phyloP scores from a whole-genome alignment of 2,113 vertebrate genomes.

The Capreolus pygargus region DNA sequence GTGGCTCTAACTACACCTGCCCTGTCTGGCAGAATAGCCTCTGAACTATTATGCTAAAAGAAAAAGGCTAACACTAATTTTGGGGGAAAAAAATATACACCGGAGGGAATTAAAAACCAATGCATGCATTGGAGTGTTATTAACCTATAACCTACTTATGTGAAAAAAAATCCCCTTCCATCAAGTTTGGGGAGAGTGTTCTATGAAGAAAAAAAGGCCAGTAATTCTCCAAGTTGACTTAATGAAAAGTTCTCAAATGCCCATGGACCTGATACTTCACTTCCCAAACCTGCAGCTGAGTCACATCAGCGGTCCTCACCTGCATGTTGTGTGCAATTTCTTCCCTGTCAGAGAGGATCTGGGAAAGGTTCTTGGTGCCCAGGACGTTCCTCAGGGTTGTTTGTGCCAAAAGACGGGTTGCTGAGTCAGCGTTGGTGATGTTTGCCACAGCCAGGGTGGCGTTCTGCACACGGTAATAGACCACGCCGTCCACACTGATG shows the following conservation, averaged over 20 bases:
- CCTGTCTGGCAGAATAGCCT: neutral
- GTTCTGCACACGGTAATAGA: slow-evolving; percentile 96
- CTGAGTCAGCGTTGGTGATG: slow-evolving; percentile 93
- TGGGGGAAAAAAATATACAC: neutral
- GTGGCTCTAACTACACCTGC: neutral
- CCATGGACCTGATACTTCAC: accelerated
- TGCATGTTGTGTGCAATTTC: slow-evolving; percentile 97
- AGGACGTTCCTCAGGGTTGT: slow-evolving; percentile 95
- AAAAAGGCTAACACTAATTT: neutral
- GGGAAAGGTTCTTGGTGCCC: slow-evolving; percentile 95
- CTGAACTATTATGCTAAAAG: neutral
- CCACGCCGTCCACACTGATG: slow-evolving; percentile 93
- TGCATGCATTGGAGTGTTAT: neutral
- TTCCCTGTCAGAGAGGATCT: slow-evolving; percentile 96
- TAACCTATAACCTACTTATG: neutral
- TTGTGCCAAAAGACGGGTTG: slow-evolving; percentile 93
- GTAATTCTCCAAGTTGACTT: neutral
- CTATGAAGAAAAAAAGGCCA: neutral
- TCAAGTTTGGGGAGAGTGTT: neutral
- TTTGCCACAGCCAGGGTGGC: slow-evolving; percentile 94
- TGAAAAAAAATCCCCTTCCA: neutral
- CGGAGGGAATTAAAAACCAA: neutral
- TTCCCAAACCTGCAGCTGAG: accelerated
- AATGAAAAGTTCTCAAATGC: neutral
- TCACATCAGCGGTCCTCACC: slow-evolving; percentile 71